Percentiles rank a stretch among this genome's conserved stretches.
Conservation (phyloP, 2,888 invertebrate species). For the Hybos culiciformis region DNA sequence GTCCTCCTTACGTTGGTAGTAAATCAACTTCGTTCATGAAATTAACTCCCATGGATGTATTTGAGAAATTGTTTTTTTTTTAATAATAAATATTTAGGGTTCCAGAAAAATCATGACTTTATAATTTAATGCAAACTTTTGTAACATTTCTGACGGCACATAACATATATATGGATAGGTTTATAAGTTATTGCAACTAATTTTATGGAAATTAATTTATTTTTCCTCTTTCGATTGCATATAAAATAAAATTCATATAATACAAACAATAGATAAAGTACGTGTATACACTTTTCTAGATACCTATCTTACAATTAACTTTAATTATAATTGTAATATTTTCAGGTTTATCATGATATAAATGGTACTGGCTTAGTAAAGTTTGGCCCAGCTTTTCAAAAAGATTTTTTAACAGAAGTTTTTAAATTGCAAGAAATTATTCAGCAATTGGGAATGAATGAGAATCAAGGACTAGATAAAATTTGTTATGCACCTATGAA, state of each 20-base stretch:
- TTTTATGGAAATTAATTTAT: no score
- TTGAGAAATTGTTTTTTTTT: no score
- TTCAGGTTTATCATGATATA: conserved; percentile 33
- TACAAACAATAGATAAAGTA: conserved; percentile 1
- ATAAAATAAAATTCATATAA: no score
- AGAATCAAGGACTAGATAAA: conserved; percentile 43
- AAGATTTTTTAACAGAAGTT: conserved; percentile 59
- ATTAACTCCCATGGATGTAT: no score
- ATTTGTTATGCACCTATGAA: conserved; percentile 79
- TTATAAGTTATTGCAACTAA: no score
- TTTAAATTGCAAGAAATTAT: conserved; percentile 55
- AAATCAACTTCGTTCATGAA: background rate
- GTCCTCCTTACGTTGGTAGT: no score
- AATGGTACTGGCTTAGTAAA: conserved; percentile 31
- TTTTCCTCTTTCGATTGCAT: no score
- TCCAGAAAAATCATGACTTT: no score
- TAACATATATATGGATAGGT: no score
- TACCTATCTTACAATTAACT: background rate
- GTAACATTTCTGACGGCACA: no score
- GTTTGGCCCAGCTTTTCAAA: conserved; percentile 70
- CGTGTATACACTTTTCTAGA: background rate
- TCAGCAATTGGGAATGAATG: conserved; percentile 41
- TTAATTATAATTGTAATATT: background rate
- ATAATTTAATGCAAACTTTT: no score
- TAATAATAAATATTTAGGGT: no score